Evolutionary conservation across 1,140 invertebrate genomes (phyloP), one percentile per base, ranked within the genome.

Genomic region (Kradibia gibbosae): DNA sequence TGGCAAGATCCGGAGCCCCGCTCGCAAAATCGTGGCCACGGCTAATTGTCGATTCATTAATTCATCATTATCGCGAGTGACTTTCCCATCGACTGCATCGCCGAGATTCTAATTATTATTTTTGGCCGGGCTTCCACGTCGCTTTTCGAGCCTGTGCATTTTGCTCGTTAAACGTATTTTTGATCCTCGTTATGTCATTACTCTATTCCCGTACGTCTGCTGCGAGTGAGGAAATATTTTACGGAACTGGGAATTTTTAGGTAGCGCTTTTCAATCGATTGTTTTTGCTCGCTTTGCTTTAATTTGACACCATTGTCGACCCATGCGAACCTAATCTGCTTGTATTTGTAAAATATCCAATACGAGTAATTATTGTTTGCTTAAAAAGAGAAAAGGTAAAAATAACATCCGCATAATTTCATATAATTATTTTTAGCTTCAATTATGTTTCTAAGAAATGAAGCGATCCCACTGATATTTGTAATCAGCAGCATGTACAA

Each of bases 1-100:
- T 79, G 67, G 60, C 71, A 42, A 48, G 62, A 45, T 45, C 55
- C 34, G 36, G 62, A 13, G 53, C 22, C n/a, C 17, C 34, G 42
- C 22, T 48, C 79, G 55, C 60, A 34, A 76, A 57, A 70, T 81
- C 73, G 39, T n/a, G 72, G 8, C 20, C 1, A 15, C 17, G 72
- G 36, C 25, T 76, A 76, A 75, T 81, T 71, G 53, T 22, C 65
- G 42, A 34, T 81, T 81, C 62, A 42, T 81, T 77, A 77, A 70
- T 48, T 60, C 39, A 34, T 31, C 65, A 77, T 76, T 76, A 75
- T 60, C 39, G 70, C n/a, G 4, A 8, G 62, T 31, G 4, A 48
- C 15, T 39, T n/a, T 15, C n/a, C 4, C 31, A 36, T 45, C 39
- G 57, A 34, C 20, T 8, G 5, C 17, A 62, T 42, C 3, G 17